Evolutionary conservation across 1,140 invertebrate genomes (phyloP).

Genomic region (Phymorhynchus buccinoides): DNA sequence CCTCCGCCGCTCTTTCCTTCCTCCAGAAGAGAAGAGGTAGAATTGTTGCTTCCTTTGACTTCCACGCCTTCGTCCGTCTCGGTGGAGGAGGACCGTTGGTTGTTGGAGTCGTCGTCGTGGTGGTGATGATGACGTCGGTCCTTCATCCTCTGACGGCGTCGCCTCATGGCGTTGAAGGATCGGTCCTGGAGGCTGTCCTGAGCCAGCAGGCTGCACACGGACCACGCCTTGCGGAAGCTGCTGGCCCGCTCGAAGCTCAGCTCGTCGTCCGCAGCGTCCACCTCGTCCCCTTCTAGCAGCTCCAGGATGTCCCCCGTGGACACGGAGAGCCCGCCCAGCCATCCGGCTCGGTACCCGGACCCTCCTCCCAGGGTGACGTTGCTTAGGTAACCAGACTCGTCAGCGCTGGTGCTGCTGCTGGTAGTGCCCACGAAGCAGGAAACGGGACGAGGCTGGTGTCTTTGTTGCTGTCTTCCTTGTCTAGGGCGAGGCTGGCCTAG

Average conservation of each 20-base stretch:
- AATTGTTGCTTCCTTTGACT: background rate
- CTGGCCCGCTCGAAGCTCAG: constrained; percentile 29
- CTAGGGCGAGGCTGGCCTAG: constrained; percentile 18
- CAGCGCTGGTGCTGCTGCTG: background rate
- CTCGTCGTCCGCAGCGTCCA: constrained; percentile 26
- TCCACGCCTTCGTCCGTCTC: constrained; percentile 36
- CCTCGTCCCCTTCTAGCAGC: constrained; percentile 19
- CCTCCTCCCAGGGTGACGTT: constrained; percentile 11
- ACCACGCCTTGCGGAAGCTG: constrained; percentile 37
- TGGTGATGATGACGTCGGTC: background rate
- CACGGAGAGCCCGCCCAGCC: constrained; percentile 15
- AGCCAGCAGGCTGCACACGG: constrained; percentile 27
- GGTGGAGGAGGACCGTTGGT: constrained; percentile 26
- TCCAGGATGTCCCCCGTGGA: constrained; percentile 33
- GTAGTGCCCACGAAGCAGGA: constrained; percentile 32
- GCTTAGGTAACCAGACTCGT: constrained; percentile 39
- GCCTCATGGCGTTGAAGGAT: constrained; percentile 32
- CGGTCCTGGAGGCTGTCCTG: constrained; percentile 38
- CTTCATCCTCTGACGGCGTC: constrained; percentile 33
- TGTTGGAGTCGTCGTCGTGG: no score
- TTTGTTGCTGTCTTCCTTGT: background rate
- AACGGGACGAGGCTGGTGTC: background rate
- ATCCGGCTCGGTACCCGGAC: constrained; percentile 1
- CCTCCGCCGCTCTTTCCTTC: background rate
- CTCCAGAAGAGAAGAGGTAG: background rate